Base-by-base conservation (phyloP, 2,113 vertebrate genomes). In the Brachyistius frenatus region DNA sequence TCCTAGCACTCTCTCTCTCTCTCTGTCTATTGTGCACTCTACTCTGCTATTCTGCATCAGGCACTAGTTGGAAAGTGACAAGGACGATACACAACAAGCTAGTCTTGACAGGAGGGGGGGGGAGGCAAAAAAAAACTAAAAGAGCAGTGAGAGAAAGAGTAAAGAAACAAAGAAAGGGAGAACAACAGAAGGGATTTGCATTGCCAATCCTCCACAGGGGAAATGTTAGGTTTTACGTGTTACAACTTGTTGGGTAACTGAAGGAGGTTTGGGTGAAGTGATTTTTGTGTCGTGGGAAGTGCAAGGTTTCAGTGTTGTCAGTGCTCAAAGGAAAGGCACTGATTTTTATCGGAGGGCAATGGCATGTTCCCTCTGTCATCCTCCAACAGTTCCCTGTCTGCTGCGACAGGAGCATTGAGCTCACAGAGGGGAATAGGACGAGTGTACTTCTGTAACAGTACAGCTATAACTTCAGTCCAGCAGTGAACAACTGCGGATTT, bases 241-340 rank as follows among this genome's bases (percentile, higher is more conserved):
- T 89, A 84, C 82, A 82, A 88, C 93, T 92, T 92, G 94, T 88
- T 91, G 62, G 63, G 67, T 88, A 91, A 90, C 93, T 88, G 85
- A 88, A 78, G 78, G 67, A 78, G 78, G 67, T 93, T 89, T 91
- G 79, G 92, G 80, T 86, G 67, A 84, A 76, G 81, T 84, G 80
- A 81, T 85, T 90, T 69, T 78, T 75, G 73, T 85, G 84, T 82
- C 76, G 72, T 91, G 88, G 89, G 92, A 92, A 93, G 87, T 80
- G 76, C 86, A 81, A 65, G 13, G 73, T 92, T 91, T 92, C 91
- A 83, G 61, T 76, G 83, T 74, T 86, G 82, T 82, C 55, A 55
- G 50, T 36, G 31, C 66, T 85, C 47, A 77, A 76, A 90, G 78
- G 61, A 80, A 69, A 82, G 33, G 55, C 53, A 65, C 49, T 66